These are phyloP conservation scores for Drosophila kepulauana DNA, from an alignment of 1,140 invertebrate species.

Conservation along the genomic window DNA sequence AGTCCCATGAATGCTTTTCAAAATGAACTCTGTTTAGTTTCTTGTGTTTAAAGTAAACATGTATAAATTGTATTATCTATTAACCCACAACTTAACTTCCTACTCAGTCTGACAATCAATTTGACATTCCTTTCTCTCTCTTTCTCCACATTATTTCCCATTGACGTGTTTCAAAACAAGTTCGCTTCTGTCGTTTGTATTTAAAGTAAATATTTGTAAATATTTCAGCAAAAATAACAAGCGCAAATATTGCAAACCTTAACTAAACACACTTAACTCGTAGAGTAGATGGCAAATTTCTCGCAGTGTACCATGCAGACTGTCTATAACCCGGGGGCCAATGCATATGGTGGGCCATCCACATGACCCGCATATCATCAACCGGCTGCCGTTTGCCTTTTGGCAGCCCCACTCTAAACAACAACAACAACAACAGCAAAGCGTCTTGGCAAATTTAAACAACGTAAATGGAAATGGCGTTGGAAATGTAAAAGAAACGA, in stretches of 20 bases:
- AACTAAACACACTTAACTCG: background rate
- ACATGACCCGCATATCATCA: constrained; percentile 77
- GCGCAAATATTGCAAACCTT: background rate
- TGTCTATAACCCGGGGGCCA: constrained; percentile 39
- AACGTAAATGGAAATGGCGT: constrained; percentile 77
- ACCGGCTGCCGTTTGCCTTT: constrained; percentile 77
- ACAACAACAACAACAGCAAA: constrained; percentile 21
- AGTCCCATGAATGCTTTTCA: too few species aligned
- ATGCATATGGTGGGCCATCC: constrained; percentile 68
- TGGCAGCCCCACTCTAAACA: constrained; percentile 55
- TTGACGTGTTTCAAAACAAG: too few species aligned
- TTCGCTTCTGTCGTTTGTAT: too few species aligned
- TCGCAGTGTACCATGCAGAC: constrained; percentile 36
- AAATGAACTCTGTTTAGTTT: too few species aligned
- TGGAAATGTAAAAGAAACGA: constrained; percentile 30
- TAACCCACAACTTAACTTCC: too few species aligned
- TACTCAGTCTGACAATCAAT: too few species aligned
- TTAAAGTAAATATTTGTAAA: too few species aligned
- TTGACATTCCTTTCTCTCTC: too few species aligned
- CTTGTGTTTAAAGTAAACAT: too few species aligned
- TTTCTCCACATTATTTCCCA: too few species aligned
- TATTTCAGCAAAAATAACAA: too few species aligned
- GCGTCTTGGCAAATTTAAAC: constrained; percentile 73
- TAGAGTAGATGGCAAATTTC: constrained; percentile 28
- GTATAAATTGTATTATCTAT: too few species aligned